Base-by-base conservation (phyloP, 2,113 vertebrate genomes). In the Scalopus aquaticus region DNA sequence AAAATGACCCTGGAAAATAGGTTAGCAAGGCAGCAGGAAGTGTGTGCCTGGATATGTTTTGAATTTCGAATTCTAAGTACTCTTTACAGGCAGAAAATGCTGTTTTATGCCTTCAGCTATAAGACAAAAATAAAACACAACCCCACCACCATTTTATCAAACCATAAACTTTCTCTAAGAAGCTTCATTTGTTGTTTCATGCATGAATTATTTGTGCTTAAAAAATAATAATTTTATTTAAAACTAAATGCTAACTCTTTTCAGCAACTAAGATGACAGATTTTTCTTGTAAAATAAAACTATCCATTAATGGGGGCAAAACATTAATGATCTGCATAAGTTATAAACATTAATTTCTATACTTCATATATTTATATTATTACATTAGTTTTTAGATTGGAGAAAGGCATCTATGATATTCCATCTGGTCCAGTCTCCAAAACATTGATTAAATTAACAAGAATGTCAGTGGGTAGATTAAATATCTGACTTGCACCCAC, bases 1-100 rank as follows among this genome's bases (percentile, higher is more conserved):
- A 98, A 98, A 97, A 96, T 78, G 96, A 95, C 35, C 13, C 76
- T 97, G 90, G 37, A 96, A 97, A 96, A 81, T 80, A 97, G 95
- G 91, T 94, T 95, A 88, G 94, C 42, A 96, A 95, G 97, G 80
- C 81, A 96, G 92, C 65, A 96, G 95, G 96, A 81, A 78, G 88
- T 46, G 35, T 96, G 95, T 96, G 95, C 70, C 93, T 56, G 6
- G 51, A 73, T 76, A 90, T 51, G 5, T 95, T 96, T 97, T 96
- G 93, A 97, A 97, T 97, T 96, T 96, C 5, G 90, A 97, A 96
- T 95, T 97, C 58, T 97, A 95, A 98, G 78, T 19, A 4, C 24
- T 92, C 96, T 96, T 88, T 96, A 96, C 65, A 93, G 90, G 95
- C 46, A 95, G 93, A 32, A 30, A 96, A 95, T 15, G 58, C 76